Evolutionary conservation across 1,140 invertebrate species (phyloP).

Genomic region (Caerostris extrusa): DNA sequence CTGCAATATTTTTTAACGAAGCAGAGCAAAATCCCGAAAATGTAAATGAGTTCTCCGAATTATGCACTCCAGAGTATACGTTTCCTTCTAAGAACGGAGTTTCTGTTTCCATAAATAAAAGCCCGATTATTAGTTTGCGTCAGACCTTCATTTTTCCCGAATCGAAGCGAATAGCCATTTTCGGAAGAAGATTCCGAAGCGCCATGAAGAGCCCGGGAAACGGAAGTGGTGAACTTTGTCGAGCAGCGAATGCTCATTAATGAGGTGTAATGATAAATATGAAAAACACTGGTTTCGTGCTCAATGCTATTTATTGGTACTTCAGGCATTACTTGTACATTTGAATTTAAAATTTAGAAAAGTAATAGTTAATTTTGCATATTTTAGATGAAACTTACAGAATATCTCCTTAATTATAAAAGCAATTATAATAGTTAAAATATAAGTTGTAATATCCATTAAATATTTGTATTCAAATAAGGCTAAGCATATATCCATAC

Average conservation of each 20-base stretch:
- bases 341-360: too few species aligned
- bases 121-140: neutral
- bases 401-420: too few species aligned
- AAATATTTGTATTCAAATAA: too few species aligned
- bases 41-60: neutral
- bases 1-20: neutral
- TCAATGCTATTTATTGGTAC: neutral
- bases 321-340: too few species aligned
- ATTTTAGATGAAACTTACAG: too few species aligned
- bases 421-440: too few species aligned
- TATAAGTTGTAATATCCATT: too few species aligned
- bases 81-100: neutral
- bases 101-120: slow-evolving; percentile 24
- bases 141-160: neutral
- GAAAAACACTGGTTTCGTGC: neutral
- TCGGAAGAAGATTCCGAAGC: neutral
- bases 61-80: neutral
- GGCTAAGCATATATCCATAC: too few species aligned
- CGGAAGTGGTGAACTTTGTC: neutral
- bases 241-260: neutral
- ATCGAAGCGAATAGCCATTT: neutral
- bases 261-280: neutral
- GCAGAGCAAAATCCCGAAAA: neutral
- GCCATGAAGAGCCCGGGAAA: neutral
- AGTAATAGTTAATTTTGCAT: too few species aligned